phyloP scores from a whole-genome alignment of 1,140 invertebrate species.

The Megalopta genalis region DNA sequence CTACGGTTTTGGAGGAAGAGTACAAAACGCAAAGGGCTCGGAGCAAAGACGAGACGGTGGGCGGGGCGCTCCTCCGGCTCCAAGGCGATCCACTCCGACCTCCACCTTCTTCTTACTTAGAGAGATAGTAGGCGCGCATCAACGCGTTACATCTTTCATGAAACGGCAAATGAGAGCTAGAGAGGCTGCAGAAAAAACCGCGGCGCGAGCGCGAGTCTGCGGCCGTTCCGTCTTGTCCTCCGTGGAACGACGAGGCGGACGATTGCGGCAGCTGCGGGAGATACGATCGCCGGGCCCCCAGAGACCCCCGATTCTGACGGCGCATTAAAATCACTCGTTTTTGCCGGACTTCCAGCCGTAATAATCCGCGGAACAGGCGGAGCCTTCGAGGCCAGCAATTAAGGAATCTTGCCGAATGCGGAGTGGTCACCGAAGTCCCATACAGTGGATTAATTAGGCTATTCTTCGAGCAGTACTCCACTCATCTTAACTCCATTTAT shows the following conservation, averaged over 20 bases:
- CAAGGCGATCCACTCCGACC: conserved; percentile 79
- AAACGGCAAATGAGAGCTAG: conserved; percentile 69
- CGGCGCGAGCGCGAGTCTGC: not conserved
- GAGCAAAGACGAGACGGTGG: conserved; percentile 78
- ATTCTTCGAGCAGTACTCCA: no score
- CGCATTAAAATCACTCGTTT: conserved; percentile 55
- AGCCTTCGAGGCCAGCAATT: not conserved
- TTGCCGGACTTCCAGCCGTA: conserved; percentile 33
- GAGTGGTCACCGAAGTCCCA: not conserved
- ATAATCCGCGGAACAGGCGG: conserved; percentile 37
- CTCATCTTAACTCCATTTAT: no score
- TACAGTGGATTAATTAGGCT: no score
- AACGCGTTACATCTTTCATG: conserved; percentile 76
- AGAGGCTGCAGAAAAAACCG: conserved; percentile 45
- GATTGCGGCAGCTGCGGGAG: conserved; percentile 49
- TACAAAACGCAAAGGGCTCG: conserved; percentile 71
- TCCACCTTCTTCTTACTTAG: conserved; percentile 74
- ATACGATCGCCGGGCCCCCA: conserved; percentile 51
- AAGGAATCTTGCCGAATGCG: not conserved
- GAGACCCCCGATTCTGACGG: conserved; percentile 47
- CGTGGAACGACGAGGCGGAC: conserved; percentile 21
- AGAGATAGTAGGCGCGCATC: conserved; percentile 76
- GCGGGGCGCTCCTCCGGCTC: conserved; percentile 78
- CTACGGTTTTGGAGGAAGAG: conserved; percentile 73
- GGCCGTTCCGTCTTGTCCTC: conserved; percentile 24